Evolutionary conservation across 2,113 vertebrate genomes (phyloP).

Genomic region (Fukomys damarensis): DNA sequence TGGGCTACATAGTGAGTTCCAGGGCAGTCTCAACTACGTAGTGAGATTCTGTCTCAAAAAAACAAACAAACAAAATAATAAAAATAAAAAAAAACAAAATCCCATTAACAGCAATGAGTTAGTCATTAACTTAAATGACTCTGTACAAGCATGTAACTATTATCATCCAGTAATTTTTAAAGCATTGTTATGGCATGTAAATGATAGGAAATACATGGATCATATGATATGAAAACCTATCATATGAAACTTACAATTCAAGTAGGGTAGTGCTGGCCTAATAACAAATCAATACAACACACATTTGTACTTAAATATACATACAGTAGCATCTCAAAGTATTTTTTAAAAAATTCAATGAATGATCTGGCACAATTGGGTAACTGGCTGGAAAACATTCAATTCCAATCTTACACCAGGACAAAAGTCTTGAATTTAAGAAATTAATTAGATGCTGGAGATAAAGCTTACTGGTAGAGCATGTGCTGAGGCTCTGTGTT

Average conservation of each 20-base stretch:
- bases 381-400: not conserved
- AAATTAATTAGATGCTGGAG: not conserved
- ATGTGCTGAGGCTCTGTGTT: not conserved
- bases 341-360: not conserved
- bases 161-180: not conserved
- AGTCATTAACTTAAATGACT: not conserved
- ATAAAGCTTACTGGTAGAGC: too few relatives aligned
- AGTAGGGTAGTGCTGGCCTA: not conserved
- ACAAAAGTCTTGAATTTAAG: not conserved
- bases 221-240: not conserved
- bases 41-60: too few relatives aligned
- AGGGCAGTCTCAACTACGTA: too few relatives aligned
- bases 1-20: too few relatives aligned
- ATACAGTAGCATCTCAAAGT: not conserved
- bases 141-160: not conserved
- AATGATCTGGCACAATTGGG: not conserved
- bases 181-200: not conserved
- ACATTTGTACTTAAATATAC: not conserved
- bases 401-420: not conserved
- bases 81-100: conserved; percentile 23
- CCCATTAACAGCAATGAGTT: not conserved
- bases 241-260: not conserved
- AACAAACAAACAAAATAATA: too few relatives aligned
- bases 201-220: not conserved
- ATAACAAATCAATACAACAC: not conserved